phyloP scores from a whole-genome alignment of 1,140 invertebrate genomes.

The Drosophila ercepeae region DNA sequence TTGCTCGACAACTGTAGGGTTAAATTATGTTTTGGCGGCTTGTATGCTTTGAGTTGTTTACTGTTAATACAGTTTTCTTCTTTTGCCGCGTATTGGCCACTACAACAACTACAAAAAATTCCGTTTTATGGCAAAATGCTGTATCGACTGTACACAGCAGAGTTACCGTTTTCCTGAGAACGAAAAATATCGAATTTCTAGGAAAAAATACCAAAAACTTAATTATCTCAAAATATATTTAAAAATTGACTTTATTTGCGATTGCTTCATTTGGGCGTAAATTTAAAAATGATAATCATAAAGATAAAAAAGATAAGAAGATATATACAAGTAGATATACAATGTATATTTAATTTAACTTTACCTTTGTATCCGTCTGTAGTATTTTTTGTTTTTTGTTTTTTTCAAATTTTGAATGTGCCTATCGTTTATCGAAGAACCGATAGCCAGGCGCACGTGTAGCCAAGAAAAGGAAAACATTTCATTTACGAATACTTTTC shows the following conservation, averaged over 20 bases:
- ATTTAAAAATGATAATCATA: no score
- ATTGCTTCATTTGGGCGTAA: no score
- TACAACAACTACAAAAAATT: constrained; percentile 5
- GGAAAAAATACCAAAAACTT: not conserved
- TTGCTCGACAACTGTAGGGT: not conserved
- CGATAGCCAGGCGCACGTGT: constrained; percentile 28
- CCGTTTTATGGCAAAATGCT: constrained; percentile 2
- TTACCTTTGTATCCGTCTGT: no score
- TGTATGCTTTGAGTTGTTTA: constrained; percentile 1
- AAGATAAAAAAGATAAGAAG: no score
- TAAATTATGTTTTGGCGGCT: no score
- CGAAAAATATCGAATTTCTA: not conserved
- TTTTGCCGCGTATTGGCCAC: constrained; percentile 20
- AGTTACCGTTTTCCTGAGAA: not conserved
- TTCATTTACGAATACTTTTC: constrained; percentile 15
- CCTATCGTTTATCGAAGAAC: not conserved
- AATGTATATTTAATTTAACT: no score
- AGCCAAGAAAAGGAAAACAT: constrained; percentile 15
- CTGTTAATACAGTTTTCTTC: not conserved
- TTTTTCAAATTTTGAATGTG: not conserved
- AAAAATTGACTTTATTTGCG: no score
- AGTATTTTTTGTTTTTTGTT: not conserved
- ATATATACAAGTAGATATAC: no score
- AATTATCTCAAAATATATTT: not conserved
- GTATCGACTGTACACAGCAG: constrained; percentile 24